Evolutionary conservation across 2,797 vertebrate genomes (phyloP), one percentile per base, ranked within the genome.

Genomic region (Podarcis siculus): DNA sequence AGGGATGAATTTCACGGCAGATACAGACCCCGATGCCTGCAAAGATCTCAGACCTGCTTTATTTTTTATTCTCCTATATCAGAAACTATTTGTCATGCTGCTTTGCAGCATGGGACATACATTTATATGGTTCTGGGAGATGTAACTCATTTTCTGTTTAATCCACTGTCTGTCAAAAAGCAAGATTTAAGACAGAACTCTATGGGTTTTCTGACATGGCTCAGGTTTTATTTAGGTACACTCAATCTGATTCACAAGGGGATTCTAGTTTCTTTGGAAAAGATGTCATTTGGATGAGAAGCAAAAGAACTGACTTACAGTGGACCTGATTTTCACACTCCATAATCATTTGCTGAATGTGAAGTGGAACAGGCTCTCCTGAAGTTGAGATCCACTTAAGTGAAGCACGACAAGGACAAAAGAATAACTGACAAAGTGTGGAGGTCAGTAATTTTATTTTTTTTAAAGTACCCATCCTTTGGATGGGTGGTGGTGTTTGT

Each of bases 101-200:
- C 91, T 90, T 73, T 89, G 91, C 82, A 61, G 6, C 30, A 84
- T 91, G 92, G 94, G 67, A 88, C 88, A 87, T 73, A 0, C 91
- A 32, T 55, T 90, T 94, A 82, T 89, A 78, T 71, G 88, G 82
- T 93, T 92, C 88, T 90, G 79, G 79, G 90, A 94, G 92, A 92
- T 89, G 86, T 92, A 95, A 92, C 92, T 94, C 88, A 92, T 94
- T 95, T 94, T 75, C 93, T 93, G 79, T 93, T 95, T 95, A 93
- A 95, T 94, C 93, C 90, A 88, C 88, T 95, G 88, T 49, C 89
- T 93, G 86, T 94, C 93, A 94, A 89, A 91, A 82, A 49, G 27
- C n/a, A n/a, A 92, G 90, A 92, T 95, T 96, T 93, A 88, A 89
- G 90, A 89, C 35, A 89, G 85, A 92, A 37, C 77, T 1, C 76